These are phyloP conservation scores for Drosophila erecta DNA, from an alignment of 1,140 invertebrate species.

Conservation along the genomic window DNA sequence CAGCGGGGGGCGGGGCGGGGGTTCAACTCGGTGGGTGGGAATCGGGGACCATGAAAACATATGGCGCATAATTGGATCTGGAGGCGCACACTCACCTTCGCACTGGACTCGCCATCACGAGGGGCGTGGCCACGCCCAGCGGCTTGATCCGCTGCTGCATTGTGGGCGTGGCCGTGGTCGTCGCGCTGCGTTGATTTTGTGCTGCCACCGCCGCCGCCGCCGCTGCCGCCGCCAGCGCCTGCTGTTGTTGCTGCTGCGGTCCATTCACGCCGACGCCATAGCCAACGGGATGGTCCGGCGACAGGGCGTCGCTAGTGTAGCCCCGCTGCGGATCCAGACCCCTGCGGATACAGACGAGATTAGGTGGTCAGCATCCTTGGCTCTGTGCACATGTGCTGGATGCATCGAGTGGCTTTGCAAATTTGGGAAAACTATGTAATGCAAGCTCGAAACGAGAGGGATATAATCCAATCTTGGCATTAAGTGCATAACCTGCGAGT, in stretches of 20 bases:
- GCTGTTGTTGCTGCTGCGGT: conserved; percentile 58
- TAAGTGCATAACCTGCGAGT: no score
- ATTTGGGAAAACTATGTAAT: background rate
- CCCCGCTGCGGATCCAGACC: conserved; percentile 88
- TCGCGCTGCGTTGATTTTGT: conserved; percentile 74
- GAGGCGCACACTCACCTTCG: conserved; percentile 87
- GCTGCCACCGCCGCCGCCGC: conserved; percentile 60
- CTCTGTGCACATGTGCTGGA: no score
- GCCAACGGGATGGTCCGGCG: conserved; percentile 85
- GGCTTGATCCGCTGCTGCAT: conserved; percentile 96
- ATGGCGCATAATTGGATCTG: background rate
- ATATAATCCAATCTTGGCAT: no score
- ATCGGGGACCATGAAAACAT: conserved; percentile 8
- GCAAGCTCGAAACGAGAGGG: no score
- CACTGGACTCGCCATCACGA: conserved; percentile 93
- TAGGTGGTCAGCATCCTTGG: conserved; percentile 5
- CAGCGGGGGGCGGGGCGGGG: conserved; percentile 2
- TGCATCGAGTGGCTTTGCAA: no score
- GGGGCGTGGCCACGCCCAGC: conserved; percentile 93
- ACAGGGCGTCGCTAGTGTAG: conserved; percentile 89
- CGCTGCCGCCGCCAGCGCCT: conserved; percentile 58
- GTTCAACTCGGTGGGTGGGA: background rate
- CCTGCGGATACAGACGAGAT: conserved; percentile 56
- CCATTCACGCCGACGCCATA: conserved; percentile 60
- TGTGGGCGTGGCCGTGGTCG: conserved; percentile 87